Base-by-base conservation (phyloP, 2,113 vertebrate species). In the Crotalus horridus region DNA sequence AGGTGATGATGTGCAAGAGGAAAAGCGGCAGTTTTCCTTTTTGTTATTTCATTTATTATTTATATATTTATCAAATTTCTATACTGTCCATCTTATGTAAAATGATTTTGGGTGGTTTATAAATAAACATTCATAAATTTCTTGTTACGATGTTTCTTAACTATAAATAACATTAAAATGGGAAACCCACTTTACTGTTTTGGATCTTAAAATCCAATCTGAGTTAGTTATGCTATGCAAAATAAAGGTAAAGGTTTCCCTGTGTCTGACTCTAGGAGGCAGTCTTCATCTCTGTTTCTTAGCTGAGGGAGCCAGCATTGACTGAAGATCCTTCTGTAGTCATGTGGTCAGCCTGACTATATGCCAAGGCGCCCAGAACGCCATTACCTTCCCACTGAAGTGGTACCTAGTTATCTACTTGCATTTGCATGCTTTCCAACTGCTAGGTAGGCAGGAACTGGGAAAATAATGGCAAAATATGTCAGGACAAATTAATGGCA, bases 21-120 rank as follows among this genome's bases (percentile, higher is more conserved):
- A 33, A 81, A 95, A 96, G 93, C 94, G 91, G n/a, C 53, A 85
- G 91, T 91, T 85, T 91, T 91, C 93, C 92, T 97, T 92, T 96
- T 93, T 56, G 48, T 43, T 90, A 91, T 94, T 33, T 69, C 29
- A 33, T 69, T 69, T 33, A 33, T 69, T 69, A 17, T 69, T 69
- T 69, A 33, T 69, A 69, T n/a, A 69, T 69, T 69, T n/a, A 69
- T 69, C 64, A 69, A n/a, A 69, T 69, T 69, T 69, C 61, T 69
- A n/a, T n/a, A n/a, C 26, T 2, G 11, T 69, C 29, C 29, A 69
- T 69, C 61, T 69, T 69, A 69, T 29, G 10, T 69, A 69, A 69
- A 69, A 29, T 69, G 29, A n/a, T 12, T 69, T 69, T 69, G 61
- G 61, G 61, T 3, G 12, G n/a, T 69, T 69, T 69, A 69, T 1